Evolutionary conservation across 2,797 vertebrate species (phyloP), one percentile per base, ranked within the genome.

Genomic region (Sternarchorhynchus goeldii): DNA sequence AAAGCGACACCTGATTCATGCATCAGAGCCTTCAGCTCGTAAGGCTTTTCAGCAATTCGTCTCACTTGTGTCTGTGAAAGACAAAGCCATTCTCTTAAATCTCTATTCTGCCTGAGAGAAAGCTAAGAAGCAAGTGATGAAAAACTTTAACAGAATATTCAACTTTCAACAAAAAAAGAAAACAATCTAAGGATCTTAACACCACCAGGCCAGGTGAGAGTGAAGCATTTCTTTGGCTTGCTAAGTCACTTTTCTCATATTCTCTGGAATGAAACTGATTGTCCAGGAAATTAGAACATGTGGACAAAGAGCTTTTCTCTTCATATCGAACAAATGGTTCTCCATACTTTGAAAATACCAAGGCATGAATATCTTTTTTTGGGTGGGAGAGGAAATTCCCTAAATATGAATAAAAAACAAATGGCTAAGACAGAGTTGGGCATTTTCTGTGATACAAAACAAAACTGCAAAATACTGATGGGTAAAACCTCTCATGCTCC

Each of bases 31-130:
- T 45, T 67, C 16, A 25, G 8, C 12, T 60, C 41, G 31, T 62
- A 41, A 39, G 55, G 17, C 36, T 58, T 36, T 32, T 45, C 69
- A 65, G 63, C 25, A 18, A 8, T 71, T 66, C 6, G 72, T 73
- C 70, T 60, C 8, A 20, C 32, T 62, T 32, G 29, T 53, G 41
- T 65, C 34, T 18, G n/a, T 63, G 17, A 32, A 20, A 60, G 41
- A n/a, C 56, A 73, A 75, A 81, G 70, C 71, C 34, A 77, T 72
- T 77, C 64, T 67, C 65, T 75, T 79, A 73, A 56, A 76, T 36
- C 55, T 60, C 74, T 79, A 67, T 74, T 73, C 57, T 31, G 50
- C 67, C 39, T 73, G 66, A 78, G 59, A 82, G 75, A 82, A 64
- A 53, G 29, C 14, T 0, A n/a, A 31, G 20, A 65, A 57, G 39